A percentile compares a stretch with the other conserved stretches of the same genome.
Evolutionary conservation across 2,797 vertebrate genomes (phyloP).

Genomic region (Pantherophis alleghaniensis): DNA sequence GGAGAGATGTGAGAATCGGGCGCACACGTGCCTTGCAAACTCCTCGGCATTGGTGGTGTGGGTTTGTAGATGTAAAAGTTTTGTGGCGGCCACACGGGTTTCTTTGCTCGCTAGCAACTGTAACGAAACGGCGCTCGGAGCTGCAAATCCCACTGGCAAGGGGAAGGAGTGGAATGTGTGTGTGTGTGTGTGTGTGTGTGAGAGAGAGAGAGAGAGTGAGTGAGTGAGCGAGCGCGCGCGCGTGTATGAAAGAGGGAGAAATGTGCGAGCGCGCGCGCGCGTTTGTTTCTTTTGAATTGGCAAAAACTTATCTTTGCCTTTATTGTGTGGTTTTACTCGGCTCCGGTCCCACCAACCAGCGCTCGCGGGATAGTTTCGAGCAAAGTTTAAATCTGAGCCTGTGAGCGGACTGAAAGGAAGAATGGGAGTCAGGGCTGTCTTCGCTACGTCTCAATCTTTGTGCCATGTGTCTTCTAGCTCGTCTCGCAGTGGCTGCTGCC

Average conservation of each 20-base stretch:
- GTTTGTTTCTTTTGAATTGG: constrained; percentile 27
- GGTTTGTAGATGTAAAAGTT: not conserved
- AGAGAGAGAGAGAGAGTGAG: too few species aligned
- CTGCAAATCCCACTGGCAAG: not conserved
- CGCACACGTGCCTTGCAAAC: constrained; percentile 39
- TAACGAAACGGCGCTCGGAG: not conserved
- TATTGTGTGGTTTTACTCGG: constrained; percentile 66
- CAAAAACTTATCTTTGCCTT: constrained; percentile 49
- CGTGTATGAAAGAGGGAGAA: not conserved
- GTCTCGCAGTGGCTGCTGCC: constrained; percentile 47
- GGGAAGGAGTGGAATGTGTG: not conserved
- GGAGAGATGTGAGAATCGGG: not conserved
- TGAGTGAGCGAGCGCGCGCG: not conserved
- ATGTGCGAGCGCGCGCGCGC: not conserved
- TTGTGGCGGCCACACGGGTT: not conserved
- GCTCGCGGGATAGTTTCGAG: constrained; percentile 46
- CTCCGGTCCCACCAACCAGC: constrained; percentile 49
- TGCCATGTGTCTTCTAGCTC: not conserved
- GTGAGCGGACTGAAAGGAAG: not conserved
- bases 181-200: not conserved
- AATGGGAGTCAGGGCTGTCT: constrained; percentile 39
- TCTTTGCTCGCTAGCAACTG: not conserved
- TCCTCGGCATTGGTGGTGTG: not conserved
- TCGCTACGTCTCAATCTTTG: constrained; percentile 29
- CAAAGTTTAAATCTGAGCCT: constrained; percentile 45